Evolutionary conservation across 2,888 invertebrate species (phyloP), one percentile per base, ranked within the genome.

Genomic region (Psylliodes chrysocephalus): DNA sequence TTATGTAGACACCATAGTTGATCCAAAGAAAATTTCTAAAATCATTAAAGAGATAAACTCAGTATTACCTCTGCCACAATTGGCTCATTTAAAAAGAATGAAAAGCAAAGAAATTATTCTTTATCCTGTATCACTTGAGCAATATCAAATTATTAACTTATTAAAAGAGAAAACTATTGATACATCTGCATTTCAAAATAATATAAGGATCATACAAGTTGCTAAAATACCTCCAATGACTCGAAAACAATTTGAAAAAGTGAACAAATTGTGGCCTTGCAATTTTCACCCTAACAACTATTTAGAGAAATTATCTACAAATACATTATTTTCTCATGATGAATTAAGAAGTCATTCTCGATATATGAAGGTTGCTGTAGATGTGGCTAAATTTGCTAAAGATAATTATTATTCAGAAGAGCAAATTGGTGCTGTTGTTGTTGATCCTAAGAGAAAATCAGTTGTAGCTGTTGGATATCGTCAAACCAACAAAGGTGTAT

Each of bases 221-320:
- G 89, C 93, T 0, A 78, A 82, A 17, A 73, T 75, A n/a, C 79
- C 87, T 5, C 91, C 93, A 0, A 86, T 85, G 76, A 85, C 92
- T 0, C 87, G 88, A 54, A 82, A 81, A 42, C 95, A 95, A 75
- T 90, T 89, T 74, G 82, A 85, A 0, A 81, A 83, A 68, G 86
- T 87, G 3, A 85, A 85, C 10, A 82, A 84, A 55, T 79, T 86
- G 42, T 96, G 96, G 96, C 91, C 95, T 0, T 88, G 91, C 56
- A 93, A 93, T 77, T 95, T 94, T 77, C 94, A 95, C 82, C 90
- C 91, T 0, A 89, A 94, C 75, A 87, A 88, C 64, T 87, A 89
- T 66, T 75, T 90, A n/a, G 94, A 95, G 77, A 86, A 85, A 47
- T 76, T 93, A 8, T 79, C 88, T 1, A 85, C 86, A 8, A 89